Conservation (phyloP, 2,888 invertebrate species). For the Operophtera brumata region DNA sequence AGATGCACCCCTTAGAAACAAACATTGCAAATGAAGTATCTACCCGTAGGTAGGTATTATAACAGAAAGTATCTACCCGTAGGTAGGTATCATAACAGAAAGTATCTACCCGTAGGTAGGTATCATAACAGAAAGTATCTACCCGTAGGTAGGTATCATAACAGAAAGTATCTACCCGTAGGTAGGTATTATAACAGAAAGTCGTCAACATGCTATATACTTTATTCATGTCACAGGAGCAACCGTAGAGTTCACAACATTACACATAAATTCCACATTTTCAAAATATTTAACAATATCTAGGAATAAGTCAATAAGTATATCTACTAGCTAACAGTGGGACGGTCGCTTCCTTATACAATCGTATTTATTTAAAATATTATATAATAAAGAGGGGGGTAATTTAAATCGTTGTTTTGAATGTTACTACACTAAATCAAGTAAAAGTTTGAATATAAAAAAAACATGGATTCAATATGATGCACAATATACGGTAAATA, state of each 20-base stretch:
- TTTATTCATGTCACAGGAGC: constrained; percentile 65
- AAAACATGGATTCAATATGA: too few species aligned
- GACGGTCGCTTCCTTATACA: constrained; percentile 52
- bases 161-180: too few species aligned
- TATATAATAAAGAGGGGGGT: too few species aligned
- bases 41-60: too few species aligned
- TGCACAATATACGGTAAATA: too few species aligned
- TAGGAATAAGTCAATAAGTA: constrained; percentile 74
- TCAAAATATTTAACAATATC: constrained; percentile 78
- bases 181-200: constrained; percentile 34
- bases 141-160: background rate
- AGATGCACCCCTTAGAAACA: background rate
- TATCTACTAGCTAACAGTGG: constrained; percentile 75
- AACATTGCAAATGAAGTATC: background rate
- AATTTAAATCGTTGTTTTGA: too few species aligned
- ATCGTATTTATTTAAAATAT: background rate
- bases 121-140: too few species aligned
- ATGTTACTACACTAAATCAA: too few species aligned
- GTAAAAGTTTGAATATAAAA: too few species aligned
- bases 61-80: too few species aligned
- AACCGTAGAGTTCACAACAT: constrained; percentile 68
- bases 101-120: background rate
- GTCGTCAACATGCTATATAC: constrained; percentile 71
- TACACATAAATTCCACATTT: constrained; percentile 66
- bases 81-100: constrained; percentile 30